These are phyloP conservation scores for Coronaproctus castanopsis DNA, from an alignment of 2,888 invertebrate species.

Conservation along the genomic window DNA sequence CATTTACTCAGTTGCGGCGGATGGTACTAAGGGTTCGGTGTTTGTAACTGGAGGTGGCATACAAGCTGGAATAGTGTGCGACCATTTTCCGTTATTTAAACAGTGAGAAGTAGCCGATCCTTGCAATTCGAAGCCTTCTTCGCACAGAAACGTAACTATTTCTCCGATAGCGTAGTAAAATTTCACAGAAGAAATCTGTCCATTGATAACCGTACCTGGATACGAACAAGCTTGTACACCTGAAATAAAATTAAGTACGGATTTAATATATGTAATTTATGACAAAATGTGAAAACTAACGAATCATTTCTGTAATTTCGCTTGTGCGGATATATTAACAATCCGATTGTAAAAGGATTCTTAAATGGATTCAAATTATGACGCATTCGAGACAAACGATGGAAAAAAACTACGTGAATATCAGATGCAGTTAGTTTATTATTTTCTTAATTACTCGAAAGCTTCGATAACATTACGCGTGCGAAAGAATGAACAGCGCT, in stretches of 20 bases:
- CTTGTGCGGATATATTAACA: no score
- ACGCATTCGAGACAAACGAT: no score
- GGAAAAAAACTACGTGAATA: no score
- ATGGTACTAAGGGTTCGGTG: not conserved
- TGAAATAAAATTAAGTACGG: constrained; percentile 23
- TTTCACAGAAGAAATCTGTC: constrained; percentile 66
- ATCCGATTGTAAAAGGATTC: no score
- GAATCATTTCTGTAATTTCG: not conserved
- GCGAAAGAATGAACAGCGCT: no score
- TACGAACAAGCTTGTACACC: constrained; percentile 67
- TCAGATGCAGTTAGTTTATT: no score
- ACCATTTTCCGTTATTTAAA: constrained; percentile 66
- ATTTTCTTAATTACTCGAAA: no score
- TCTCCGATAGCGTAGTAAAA: constrained; percentile 75
- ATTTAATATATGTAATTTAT: no score
- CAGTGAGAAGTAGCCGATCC: constrained; percentile 63
- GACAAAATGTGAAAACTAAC: no score
- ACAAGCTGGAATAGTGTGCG: constrained; percentile 63
- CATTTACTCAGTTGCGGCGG: no score
- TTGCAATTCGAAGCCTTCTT: constrained; percentile 48
- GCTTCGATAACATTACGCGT: no score
- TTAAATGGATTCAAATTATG: no score
- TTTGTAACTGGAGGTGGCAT: constrained; percentile 16
- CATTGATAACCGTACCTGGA: constrained; percentile 67
- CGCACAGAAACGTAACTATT: constrained; percentile 64